Base-by-base conservation (phyloP, 2,113 vertebrate species). In the Agapornis roseicollis region DNA sequence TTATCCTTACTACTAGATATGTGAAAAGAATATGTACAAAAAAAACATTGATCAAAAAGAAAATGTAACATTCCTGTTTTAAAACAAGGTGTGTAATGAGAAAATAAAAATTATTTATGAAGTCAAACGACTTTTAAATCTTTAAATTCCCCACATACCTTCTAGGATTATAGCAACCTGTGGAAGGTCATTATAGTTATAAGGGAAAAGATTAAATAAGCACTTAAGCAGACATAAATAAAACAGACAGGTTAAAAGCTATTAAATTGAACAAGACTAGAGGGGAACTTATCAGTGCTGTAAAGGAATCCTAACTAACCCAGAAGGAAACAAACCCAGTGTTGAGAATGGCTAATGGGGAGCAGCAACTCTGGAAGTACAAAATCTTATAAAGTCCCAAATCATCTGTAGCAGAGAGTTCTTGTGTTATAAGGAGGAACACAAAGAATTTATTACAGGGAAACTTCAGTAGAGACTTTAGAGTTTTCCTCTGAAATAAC, bases 141-240 rank as follows among this genome's bases (percentile, higher is more conserved):
- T 97, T 96, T 89, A 92, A 97, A 97, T 97, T 96, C 97, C 73
- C 88, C 91, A 91, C 96, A 97, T 97, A 87, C 95, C 66, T 97
- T 96, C 91, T 93, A 90, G 97, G 97, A 97, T 97, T 97, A 97
- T 95, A 95, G 94, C 88, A 97, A 97, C 95, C 95, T 97, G 89
- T 96, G 95, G 94, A 96, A 97, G 93, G 96, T 97, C 97, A 97
- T 96, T 97, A 97, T 93, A 95, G 89, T 95, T 97, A 97, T 97
- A 96, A 96, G 90, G 73, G 72, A 87, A 97, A 96, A 97, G 96
- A 97, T 97, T 97, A 96, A 96, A 97, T 97, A 97, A 92, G 93
- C 95, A 96, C 87, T 96, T 96, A 96, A 96, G 95, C 96, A 95
- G 95, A 97, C 93, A 95, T 96, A 97, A 97, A 96, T 97, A 95